phyloP scores from a whole-genome alignment of 1,140 invertebrate genomes.

The Drosophila chauvacae region DNA sequence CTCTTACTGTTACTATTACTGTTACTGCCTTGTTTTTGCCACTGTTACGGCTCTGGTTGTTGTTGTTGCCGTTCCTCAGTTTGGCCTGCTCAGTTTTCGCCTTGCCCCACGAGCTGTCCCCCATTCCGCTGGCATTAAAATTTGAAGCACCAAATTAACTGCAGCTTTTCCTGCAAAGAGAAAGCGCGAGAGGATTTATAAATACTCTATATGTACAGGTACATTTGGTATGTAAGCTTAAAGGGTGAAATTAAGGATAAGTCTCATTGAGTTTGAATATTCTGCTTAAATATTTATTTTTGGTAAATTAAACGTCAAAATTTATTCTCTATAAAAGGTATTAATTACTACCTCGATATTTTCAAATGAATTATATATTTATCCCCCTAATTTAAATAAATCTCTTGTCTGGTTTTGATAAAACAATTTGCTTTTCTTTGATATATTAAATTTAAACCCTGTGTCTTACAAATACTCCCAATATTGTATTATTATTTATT shows the following conservation, averaged over 20 bases:
- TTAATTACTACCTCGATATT: no score
- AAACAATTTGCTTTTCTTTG: no score
- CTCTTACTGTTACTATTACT: conserved; percentile 59
- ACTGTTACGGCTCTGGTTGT: conserved; percentile 20
- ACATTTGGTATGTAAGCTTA: not conserved
- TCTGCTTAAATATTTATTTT: no score
- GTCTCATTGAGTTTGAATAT: not conserved
- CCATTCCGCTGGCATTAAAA: conserved; percentile 62
- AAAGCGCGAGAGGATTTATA: conserved; percentile 60
- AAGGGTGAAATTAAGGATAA: not conserved
- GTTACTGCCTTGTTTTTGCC: conserved; percentile 60
- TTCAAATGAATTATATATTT: no score
- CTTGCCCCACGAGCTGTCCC: conserved; percentile 18
- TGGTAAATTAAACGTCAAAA: no score
- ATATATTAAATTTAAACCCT: no score
- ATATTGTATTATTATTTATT: no score
- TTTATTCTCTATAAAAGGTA: no score
- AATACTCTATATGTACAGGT: conserved; percentile 51
- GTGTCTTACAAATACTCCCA: no score
- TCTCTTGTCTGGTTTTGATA: no score
- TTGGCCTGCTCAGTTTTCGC: conserved; percentile 32
- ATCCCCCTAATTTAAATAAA: no score
- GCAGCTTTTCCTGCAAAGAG: conserved; percentile 68
- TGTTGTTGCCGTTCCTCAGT: conserved; percentile 4
- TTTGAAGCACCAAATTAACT: conserved; percentile 82